Conservation (phyloP, 2,797 vertebrate genomes). For the Galaxias olidus region DNA sequence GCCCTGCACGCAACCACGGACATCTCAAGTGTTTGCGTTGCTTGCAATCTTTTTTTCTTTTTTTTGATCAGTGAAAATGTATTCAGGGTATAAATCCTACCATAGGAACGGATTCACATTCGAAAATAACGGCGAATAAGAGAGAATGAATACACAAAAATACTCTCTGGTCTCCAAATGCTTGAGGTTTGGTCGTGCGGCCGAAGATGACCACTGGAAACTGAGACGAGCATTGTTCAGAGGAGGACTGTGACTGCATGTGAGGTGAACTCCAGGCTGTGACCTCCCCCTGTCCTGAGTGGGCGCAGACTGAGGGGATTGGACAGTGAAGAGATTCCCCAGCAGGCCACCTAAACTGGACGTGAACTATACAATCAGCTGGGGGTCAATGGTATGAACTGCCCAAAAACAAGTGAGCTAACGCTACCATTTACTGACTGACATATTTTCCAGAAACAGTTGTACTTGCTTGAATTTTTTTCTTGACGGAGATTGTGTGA, state of each 20-base stretch:
- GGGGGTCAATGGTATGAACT: not conserved
- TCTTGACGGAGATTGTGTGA: too few relatives aligned
- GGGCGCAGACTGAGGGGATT: not conserved
- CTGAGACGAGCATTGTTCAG: not conserved
- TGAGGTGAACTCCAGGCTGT: not conserved
- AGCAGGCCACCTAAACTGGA: not conserved
- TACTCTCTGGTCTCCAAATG: not conserved
- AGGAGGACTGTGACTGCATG: not conserved
- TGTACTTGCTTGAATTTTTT: too few relatives aligned
- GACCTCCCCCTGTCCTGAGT: slow-evolving; percentile 1
- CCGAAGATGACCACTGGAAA: slow-evolving; percentile 4
- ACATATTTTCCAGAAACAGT: not conserved
- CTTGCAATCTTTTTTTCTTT: too few relatives aligned
- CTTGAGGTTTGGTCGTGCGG: slow-evolving; percentile 1
- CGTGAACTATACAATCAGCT: not conserved
- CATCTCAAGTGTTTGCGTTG: not conserved
- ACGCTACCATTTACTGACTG: too few relatives aligned
- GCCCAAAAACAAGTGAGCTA: too few relatives aligned
- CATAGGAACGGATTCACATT: too few relatives aligned
- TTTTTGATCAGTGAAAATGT: not conserved
- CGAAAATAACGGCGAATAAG: too few relatives aligned
- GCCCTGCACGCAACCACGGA: not conserved
- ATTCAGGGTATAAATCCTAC: not conserved
- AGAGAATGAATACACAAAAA: not conserved
- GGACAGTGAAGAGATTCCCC: not conserved